Base-by-base conservation (phyloP, 2,113 vertebrate species). In the Scolopax mira region DNA sequence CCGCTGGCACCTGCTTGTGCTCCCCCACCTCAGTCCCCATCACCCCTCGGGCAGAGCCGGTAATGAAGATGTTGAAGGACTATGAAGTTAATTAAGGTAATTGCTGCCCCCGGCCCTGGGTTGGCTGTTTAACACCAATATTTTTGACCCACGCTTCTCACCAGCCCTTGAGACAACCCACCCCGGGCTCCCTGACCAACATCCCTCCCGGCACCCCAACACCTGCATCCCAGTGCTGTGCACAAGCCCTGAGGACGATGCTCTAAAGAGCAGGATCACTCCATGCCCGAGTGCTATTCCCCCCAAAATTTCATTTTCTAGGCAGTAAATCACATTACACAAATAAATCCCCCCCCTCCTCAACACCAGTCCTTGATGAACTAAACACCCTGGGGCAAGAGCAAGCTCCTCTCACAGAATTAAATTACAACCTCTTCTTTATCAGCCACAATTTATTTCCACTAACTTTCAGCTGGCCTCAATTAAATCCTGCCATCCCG, bases 391-490 rank as follows among this genome's bases (percentile, higher is more conserved):
- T n/a, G n/a, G 3, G 77, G 64, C 65, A 28, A 80, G 60, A 91
- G 14, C 65, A 13, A 13, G 58, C 54, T 93, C 62, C 77, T 91
- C 80, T 80, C 64, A 83, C 54, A 3, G 18, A 69, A 95, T 95
- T 88, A 83, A 91, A 91, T 58, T 46, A 41, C 82, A 85, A 57
- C 49, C 85, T 89, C 41, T 2, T 3, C 89, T 49, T 97, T 94
- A 92, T 80, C 92, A 87, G 88, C 94, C 83, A 33, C 89, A 39
- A 94, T 96, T 95, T 86, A 97, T 90, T 71, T 58, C 90, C 48
- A 72, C 77, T 82, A 95, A 95, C 94, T 94, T 94, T 97, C 94
- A 58, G 28, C 81, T 72, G 96, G 96, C 96, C 97, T 94, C 97
- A 96, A 96, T 97, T 97, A 97, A 97, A 96, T 94, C 88, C 93